Conservation (phyloP, 2,113 vertebrate species). For the Vidua chalybeata region DNA sequence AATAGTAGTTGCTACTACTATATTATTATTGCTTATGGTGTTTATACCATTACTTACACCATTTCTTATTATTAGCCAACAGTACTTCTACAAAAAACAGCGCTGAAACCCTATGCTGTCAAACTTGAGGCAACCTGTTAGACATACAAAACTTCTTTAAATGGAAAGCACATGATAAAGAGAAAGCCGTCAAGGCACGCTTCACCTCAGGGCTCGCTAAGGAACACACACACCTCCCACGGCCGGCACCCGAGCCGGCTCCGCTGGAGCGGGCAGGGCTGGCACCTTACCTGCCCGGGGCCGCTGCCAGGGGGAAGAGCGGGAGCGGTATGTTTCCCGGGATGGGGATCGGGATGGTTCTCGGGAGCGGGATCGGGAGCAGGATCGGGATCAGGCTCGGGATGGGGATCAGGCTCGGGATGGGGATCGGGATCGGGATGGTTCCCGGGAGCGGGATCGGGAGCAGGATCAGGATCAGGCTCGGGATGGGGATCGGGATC, state of each 20-base stretch:
- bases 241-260: neutral
- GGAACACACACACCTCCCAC: neutral
- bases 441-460: neutral
- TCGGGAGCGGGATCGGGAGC: neutral
- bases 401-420: neutral
- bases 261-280: fast-evolving
- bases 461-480: fast-evolving
- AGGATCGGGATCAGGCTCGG: fast-evolving
- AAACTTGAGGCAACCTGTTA: fast-evolving
- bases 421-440: neutral
- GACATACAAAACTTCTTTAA: fast-evolving
- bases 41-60: neutral
- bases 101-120: fast-evolving
- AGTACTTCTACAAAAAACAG: neutral
- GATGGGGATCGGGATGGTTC: neutral
- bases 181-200: fast-evolving
- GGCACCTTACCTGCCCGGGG: neutral
- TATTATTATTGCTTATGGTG: neutral
- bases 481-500: neutral
- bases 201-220: neutral
- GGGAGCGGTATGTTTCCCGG: neutral
- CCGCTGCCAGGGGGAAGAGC: no score
- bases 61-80: neutral
- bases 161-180: fast-evolving
- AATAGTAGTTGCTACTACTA: neutral